Conservation (phyloP, 1,140 invertebrate species). For the Geopemphigus sp. region DNA sequence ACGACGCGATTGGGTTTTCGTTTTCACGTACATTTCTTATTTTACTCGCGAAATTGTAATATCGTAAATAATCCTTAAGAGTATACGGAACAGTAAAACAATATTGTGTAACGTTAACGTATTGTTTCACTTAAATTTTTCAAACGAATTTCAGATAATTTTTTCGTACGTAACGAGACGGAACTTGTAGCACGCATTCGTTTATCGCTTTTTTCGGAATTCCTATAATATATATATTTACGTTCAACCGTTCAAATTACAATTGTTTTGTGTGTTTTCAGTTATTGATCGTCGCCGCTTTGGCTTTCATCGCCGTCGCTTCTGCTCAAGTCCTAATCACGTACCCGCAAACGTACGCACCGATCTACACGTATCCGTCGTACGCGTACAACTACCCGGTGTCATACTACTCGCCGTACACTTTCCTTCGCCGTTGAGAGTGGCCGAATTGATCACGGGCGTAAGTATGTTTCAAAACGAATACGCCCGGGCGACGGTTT, state of each 20-base stretch:
- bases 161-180: background rate
- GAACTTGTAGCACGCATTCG: no score
- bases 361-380: background rate
- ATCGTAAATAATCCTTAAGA: no score
- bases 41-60: no score
- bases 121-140: no score
- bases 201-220: background rate
- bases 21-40: no score
- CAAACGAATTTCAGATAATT: background rate
- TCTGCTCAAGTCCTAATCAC: background rate
- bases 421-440: background rate
- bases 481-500: no score
- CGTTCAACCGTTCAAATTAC: no score
- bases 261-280: background rate
- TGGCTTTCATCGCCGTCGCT: conserved; percentile 4
- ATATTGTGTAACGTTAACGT: no score
- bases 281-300: background rate
- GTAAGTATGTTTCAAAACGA: background rate
- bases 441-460: background rate
- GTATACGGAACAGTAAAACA: no score
- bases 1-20: no score
- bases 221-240: background rate
- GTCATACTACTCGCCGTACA: background rate
- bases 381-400: conserved; percentile 5
- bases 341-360: conserved; percentile 1